Evolutionary conservation across 2,888 invertebrate species (phyloP).

Genomic region (Aphidoletes aphidimyza): DNA sequence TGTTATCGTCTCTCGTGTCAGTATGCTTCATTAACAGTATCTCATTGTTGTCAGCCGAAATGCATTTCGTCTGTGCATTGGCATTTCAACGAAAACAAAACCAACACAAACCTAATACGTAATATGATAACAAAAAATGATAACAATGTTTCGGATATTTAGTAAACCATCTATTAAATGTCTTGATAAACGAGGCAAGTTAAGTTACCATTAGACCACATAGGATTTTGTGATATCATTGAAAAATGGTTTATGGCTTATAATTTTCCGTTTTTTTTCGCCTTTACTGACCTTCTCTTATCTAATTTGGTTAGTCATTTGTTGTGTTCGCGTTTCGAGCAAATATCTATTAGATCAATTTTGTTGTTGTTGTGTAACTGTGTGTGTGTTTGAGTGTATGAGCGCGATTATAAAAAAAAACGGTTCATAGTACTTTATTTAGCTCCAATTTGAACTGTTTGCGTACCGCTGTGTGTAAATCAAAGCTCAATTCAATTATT

Average conservation of each 20-base stretch:
- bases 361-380: too few relatives aligned
- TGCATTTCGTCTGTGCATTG: neutral
- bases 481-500: constrained; percentile 52
- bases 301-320: neutral
- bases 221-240: neutral
- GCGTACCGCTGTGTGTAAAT: constrained; percentile 23
- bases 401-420: too few relatives aligned
- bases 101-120: too few relatives aligned
- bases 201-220: neutral
- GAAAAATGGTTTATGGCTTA: constrained; percentile 23
- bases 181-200: constrained; percentile 2
- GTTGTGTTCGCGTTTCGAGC: too few relatives aligned
- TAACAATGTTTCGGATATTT: constrained; percentile 15
- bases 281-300: neutral
- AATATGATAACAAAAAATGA: neutral
- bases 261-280: neutral
- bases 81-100: too few relatives aligned
- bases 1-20: neutral
- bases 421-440: constrained; percentile 46
- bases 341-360: too few relatives aligned
- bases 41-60: neutral
- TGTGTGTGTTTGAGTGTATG: too few relatives aligned
- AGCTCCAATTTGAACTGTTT: constrained; percentile 21
- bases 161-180: neutral
- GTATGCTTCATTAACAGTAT: neutral